A percentile compares a stretch with the other conserved stretches of the same genome.
Evolutionary conservation across 2,797 vertebrate species (phyloP).

Genomic region (Anas georgica): DNA sequence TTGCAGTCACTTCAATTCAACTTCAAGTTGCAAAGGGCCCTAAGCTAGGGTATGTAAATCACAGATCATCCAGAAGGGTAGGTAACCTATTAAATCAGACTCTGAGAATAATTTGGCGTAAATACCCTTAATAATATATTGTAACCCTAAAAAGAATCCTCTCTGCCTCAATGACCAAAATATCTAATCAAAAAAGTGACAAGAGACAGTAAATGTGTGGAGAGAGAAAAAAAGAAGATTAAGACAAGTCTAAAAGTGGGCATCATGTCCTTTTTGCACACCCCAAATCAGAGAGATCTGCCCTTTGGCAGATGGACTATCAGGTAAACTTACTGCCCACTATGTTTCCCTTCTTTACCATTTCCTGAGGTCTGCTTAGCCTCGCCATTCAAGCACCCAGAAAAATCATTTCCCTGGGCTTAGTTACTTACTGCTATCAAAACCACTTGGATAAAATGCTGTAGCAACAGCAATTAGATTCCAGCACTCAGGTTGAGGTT

Average conservation of each 20-base stretch:
- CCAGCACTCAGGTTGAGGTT: neutral
- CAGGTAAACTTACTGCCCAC: neutral
- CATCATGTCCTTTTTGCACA: neutral
- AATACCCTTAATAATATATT: neutral
- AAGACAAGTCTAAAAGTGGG: neutral
- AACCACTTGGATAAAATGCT: neutral
- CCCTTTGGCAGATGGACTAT: neutral
- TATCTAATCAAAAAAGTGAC: neutral
- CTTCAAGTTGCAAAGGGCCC: neutral
- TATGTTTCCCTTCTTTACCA: neutral
- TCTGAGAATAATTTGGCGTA: neutral
- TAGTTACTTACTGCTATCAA: neutral
- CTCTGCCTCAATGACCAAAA: neutral
- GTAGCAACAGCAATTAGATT: neutral
- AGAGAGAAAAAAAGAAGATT: neutral
- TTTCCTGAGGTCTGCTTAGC: neutral
- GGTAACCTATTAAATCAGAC: neutral
- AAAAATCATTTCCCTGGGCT: neutral
- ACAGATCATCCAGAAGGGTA: neutral
- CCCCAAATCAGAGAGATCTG: neutral
- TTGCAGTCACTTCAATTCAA: neutral
- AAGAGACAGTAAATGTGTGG: neutral
- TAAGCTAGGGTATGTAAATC: neutral
- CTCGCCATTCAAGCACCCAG: neutral
- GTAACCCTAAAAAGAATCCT: neutral